These are phyloP conservation scores for Phalacrocorax brasilianus DNA, from an alignment of 2,113 vertebrate species.

Conservation along the genomic window DNA sequence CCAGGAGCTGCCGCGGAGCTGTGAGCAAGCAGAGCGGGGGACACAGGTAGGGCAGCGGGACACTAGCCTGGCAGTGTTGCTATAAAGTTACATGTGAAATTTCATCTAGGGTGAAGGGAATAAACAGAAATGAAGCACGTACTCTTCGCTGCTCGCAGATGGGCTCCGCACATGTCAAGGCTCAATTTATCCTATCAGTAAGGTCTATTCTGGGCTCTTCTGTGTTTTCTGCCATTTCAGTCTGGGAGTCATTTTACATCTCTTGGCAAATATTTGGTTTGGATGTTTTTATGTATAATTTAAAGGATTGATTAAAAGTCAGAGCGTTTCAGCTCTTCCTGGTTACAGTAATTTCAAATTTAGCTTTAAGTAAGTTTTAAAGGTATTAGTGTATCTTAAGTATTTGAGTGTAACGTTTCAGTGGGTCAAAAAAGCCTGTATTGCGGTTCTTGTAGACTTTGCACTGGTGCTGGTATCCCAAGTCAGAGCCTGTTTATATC, in stretches of 20 bases:
- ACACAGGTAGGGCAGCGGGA: not conserved
- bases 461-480: not conserved
- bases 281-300: not conserved
- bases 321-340: not conserved
- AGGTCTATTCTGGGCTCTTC: conserved; percentile 22
- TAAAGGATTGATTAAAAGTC: not conserved
- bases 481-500: not conserved
- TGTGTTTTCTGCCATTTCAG: conserved; percentile 44
- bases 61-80: not conserved
- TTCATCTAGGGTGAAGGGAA: not conserved
- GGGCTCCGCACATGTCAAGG: conserved; percentile 29
- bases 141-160: not conserved
- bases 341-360: not conserved
- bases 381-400: not conserved
- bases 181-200: conserved; percentile 49
- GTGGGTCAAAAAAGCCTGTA: not conserved
- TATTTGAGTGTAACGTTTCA: not conserved
- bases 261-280: conserved; percentile 52
- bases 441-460: not conserved
- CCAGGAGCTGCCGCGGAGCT: not conserved
- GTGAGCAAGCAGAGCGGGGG: accelerated
- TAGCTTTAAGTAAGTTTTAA: not conserved
- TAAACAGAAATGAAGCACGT: not conserved
- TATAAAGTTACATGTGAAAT: not conserved
- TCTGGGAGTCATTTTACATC: conserved; percentile 39